phyloP scores from a whole-genome alignment of 2,797 vertebrate genomes.

The Anableps anableps region DNA sequence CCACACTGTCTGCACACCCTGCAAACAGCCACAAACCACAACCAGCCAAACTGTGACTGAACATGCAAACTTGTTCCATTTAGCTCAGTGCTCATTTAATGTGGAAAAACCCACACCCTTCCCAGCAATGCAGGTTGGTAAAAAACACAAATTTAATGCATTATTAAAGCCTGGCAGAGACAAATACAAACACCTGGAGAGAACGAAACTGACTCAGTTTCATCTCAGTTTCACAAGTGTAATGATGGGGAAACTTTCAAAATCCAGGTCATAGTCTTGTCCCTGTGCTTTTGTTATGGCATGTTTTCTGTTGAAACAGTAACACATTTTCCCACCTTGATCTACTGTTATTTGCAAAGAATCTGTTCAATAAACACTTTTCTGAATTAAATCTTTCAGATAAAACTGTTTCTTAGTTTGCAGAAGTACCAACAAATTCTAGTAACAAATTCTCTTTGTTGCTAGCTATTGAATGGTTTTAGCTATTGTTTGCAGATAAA shows the following conservation, averaged over 20 bases:
- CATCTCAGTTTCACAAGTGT: not conserved
- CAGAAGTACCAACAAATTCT: too few species aligned
- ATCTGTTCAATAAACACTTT: not conserved
- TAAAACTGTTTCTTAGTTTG: not conserved
- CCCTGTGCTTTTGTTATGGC: not conserved
- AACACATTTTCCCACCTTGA: not conserved
- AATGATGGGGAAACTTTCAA: not conserved
- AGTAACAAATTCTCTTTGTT: too few species aligned
- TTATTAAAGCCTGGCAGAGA: slow-evolving; percentile 6
- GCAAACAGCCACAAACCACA: slow-evolving; percentile 10
- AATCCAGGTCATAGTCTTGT: slow-evolving; percentile 25
- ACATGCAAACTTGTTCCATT: slow-evolving; percentile 12
- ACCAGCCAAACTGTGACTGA: slow-evolving; percentile 1
- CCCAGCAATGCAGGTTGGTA: not conserved
- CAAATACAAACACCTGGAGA: not conserved
- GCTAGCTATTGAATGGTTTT: too few species aligned
- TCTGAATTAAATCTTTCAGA: not conserved
- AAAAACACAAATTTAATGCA: not conserved
- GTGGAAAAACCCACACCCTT: not conserved
- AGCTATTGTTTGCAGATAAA: too few species aligned
- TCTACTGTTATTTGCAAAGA: not conserved
- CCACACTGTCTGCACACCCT: not conserved
- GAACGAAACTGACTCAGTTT: not conserved
- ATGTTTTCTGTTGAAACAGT: not conserved
- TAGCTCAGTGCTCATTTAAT: slow-evolving; percentile 6